phyloP scores from a whole-genome alignment of 2,113 vertebrate genomes.

The Indri indri region DNA sequence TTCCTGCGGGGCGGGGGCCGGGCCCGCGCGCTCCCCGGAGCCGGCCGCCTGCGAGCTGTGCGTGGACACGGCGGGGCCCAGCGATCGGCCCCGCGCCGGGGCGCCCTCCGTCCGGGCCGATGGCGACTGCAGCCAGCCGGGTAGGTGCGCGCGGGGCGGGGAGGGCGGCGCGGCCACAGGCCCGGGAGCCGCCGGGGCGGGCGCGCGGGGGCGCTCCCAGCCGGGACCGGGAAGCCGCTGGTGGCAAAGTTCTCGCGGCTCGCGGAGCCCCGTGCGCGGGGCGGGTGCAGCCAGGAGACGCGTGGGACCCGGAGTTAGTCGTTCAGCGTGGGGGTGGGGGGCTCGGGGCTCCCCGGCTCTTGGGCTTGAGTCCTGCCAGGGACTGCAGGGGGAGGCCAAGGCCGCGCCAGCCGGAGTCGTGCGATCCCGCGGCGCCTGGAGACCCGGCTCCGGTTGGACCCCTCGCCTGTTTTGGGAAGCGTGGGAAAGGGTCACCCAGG shows the following conservation, averaged over 20 bases:
- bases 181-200: background rate
- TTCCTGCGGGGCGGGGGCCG: slow-evolving; percentile 71
- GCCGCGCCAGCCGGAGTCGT: background rate
- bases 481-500: background rate
- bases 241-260: slow-evolving; percentile 63
- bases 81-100: background rate
- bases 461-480: background rate
- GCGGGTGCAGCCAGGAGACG: background rate
- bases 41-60: slow-evolving; percentile 20
- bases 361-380: background rate
- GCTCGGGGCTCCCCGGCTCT: background rate
- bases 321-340: background rate
- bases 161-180: slow-evolving; percentile 3
- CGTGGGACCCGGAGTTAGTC: background rate
- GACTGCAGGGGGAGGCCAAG: background rate
- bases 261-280: background rate
- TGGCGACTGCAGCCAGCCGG: slow-evolving; percentile 83
- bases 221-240: background rate
- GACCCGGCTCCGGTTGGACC: background rate
- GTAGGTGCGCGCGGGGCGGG: slow-evolving; percentile 77
- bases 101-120: slow-evolving; percentile 82
- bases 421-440: background rate
- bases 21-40: slow-evolving; percentile 50
- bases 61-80: slow-evolving; percentile 3
- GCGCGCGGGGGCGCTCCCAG: slow-evolving; percentile 63